phyloP scores from a whole-genome alignment of 1,140 invertebrate genomes.

The Popillia japonica region DNA sequence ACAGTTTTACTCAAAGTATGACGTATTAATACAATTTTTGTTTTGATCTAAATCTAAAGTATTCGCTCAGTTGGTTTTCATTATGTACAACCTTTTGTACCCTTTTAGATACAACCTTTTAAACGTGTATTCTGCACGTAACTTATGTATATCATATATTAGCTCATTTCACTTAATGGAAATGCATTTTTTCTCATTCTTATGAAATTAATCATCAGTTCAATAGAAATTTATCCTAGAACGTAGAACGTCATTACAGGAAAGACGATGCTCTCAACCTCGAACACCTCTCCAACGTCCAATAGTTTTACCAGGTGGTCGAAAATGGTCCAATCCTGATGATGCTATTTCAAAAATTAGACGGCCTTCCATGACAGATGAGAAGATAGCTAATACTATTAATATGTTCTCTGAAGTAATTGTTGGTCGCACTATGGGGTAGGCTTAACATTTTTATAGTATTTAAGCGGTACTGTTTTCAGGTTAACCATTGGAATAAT shows the following conservation, averaged over 20 bases:
- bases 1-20: too few relatives aligned
- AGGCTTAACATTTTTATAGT: conserved; percentile 54
- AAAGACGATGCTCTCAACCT: conserved; percentile 36
- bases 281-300: conserved; percentile 59
- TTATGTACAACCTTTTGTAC: too few relatives aligned
- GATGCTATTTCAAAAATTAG: conserved; percentile 64
- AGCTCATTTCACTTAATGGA: neutral
- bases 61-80: too few relatives aligned
- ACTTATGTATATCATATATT: neutral
- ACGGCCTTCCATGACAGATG: conserved; percentile 69
- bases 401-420: conserved; percentile 79
- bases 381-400: conserved; percentile 78
- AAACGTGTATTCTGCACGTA: too few relatives aligned
- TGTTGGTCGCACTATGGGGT: conserved; percentile 78
- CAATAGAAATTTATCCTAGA: conserved; percentile 31
- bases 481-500: conserved; percentile 64
- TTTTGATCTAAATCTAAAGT: too few relatives aligned
- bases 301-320: conserved; percentile 72
- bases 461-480: conserved; percentile 58
- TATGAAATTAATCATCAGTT: neutral
- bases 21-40: too few relatives aligned
- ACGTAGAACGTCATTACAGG: conserved; percentile 25
- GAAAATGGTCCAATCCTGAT: conserved; percentile 77
- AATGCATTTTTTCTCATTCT: neutral
- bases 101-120: too few relatives aligned